Base-by-base conservation (phyloP, 2,888 invertebrate species). In the Steromphala cineraria region DNA sequence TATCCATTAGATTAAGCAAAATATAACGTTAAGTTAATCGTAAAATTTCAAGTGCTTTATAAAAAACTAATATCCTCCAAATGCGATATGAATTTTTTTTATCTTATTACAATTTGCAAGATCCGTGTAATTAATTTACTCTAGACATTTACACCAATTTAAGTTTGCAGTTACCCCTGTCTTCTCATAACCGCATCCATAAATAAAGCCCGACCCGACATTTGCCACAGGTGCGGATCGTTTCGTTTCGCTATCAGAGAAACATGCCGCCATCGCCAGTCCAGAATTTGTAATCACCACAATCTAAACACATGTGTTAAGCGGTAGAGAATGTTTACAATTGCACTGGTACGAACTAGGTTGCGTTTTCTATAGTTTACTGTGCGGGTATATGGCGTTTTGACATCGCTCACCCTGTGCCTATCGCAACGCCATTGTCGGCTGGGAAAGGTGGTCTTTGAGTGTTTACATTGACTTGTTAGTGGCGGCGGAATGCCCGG, bases 311-410 rank as follows among this genome's bases (percentile, higher is more conserved):
- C 71, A 71, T 71, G 71, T 71, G 71, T 19, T 36, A 19, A 36
- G 71, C 19, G 71, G 71, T 62, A 62, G 71, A 19, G 71, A 71
- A 71, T 71, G 71, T 71, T 71, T 71, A 71, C 71, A 71, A 71
- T 36, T 71, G 71, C 71, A 71, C 71, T 71, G 71, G 36, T 71
- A 40, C 36, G 71, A 71, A 71, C 71, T 40, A 36, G 71, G 71
- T 71, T 71, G 31, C 31, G 40, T 71, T 71, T 71, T 71, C 71
- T 36, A 71, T 71, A 36, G 71, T 71, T 71, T 71, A 71, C 62
- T 62, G 24, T 21, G 71, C 15, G n/a, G n/a, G 71, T 71, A 19
- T 71, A 36, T 71, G 40, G 13, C 71, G 71, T 36, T 19, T 28
- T 71, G 71, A 71, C 71, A 40, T 40, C 19, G 36, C 19, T 19